Percentiles rank a stretch among this genome's conserved stretches.
Conservation (phyloP, 2,797 vertebrate genomes). For the Steatocranus sp. region DNA sequence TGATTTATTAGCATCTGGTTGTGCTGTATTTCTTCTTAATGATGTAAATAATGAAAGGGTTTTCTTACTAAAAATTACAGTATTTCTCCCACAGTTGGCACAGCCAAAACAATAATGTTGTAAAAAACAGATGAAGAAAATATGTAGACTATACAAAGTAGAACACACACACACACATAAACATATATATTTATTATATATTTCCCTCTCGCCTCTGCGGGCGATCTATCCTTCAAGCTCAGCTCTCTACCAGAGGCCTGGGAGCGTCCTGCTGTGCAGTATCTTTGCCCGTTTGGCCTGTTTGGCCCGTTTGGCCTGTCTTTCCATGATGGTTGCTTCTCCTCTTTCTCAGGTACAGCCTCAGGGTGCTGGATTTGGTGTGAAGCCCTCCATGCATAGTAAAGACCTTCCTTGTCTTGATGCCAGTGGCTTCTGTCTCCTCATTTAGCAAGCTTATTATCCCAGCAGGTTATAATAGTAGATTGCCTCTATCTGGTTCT, state of each 20-base stretch:
- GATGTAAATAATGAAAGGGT: neutral
- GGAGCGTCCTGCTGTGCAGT: neutral
- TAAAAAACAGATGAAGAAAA: neutral
- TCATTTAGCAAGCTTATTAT: neutral
- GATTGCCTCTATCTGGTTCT: neutral
- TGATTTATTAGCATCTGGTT: neutral
- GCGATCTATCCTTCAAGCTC: neutral
- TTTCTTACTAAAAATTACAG: neutral
- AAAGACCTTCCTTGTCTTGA: neutral
- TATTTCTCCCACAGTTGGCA: neutral
- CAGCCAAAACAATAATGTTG: neutral
- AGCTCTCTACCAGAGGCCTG: neutral
- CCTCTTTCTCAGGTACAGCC: neutral
- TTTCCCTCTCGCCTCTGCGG: rapidly evolving
- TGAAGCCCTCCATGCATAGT: neutral
- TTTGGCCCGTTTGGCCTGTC: neutral
- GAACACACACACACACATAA: neutral
- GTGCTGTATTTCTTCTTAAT: neutral
- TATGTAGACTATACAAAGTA: neutral
- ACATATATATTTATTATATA: neutral
- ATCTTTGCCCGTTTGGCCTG: neutral
- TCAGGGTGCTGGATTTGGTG: neutral
- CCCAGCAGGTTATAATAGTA: neutral
- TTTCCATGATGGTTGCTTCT: neutral
- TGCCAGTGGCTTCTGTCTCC: neutral